These are phyloP conservation scores for Zygogramma bicolorata DNA, from an alignment of 2,888 invertebrate species.

Conservation along the genomic window DNA sequence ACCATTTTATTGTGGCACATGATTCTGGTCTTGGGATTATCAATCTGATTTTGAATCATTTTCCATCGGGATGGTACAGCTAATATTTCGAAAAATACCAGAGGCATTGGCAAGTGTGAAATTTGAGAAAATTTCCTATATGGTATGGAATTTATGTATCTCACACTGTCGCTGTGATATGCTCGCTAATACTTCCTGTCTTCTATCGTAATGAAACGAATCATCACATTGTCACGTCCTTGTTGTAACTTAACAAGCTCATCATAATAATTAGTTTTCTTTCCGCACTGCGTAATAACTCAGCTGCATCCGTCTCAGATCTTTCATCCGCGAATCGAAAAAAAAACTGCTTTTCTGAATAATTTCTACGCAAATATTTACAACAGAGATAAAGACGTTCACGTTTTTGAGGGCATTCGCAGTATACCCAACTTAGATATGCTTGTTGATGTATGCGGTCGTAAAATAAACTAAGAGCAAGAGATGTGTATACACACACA, in stretches of 20 bases:
- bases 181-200: no score
- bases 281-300: not conserved
- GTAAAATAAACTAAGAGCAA: slow-evolving; percentile 13
- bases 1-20: no score
- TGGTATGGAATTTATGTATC: no score
- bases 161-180: no score
- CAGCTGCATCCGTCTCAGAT: not conserved
- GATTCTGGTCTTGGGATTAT: no score
- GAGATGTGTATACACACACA: not conserved
- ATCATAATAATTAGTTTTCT: not conserved
- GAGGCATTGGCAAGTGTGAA: no score
- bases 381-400: not conserved
- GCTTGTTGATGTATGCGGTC: slow-evolving; percentile 11
- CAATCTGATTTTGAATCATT: no score
- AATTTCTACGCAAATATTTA: slow-evolving; percentile 10
- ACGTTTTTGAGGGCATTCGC: slow-evolving; percentile 1
- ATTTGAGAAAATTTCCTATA: no score
- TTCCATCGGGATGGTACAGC: no score
- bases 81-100: no score
- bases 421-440: slow-evolving; percentile 3
- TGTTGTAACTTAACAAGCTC: not conserved
- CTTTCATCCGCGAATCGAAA: not conserved
- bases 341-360: slow-evolving; percentile 6
- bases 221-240: no score
- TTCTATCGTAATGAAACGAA: no score